Evolutionary conservation across 2,113 vertebrate species (phyloP), one percentile per base, ranked within the genome.

Genomic region (Lathamus discolor): DNA sequence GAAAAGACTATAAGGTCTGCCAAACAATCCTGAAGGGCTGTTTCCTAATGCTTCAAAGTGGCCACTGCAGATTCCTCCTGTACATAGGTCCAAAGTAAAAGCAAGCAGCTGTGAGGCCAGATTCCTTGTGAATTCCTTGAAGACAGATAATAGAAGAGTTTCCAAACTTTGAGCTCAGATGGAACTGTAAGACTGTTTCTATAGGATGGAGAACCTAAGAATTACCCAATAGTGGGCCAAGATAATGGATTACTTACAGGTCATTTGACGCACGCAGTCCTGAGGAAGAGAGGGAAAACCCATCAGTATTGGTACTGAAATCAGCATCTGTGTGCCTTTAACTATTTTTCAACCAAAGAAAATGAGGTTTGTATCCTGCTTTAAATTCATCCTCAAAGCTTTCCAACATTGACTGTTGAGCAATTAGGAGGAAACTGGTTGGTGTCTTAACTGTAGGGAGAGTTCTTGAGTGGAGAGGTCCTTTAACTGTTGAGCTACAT

Each of bases 241-340:
- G 11, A 15, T 49, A 39, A 20, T n/a, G 52, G 5, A 13, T 83
- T n/a, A 46, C 25, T 29, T 75, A 1, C 46, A n/a, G 8, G 33
- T 83, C 5, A 28, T 51, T 68, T 4, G 3, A 27, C 4, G 15
- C 7, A 2, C 0, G 0, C 7, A 63, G 3, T 72, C 12, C 7
- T 48, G 37, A 64, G 17, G 46, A 43, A 43, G 23, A 66, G 48
- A 43, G 19, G 9, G 20, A 52, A 17, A 24, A 17, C 3, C 7
- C 6, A 3, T 46, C 6, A 11, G 5, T 62, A 23, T 4, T 29
- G 22, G 27, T 78, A 24, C 18, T 48, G 9, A 61, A 52, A 46
- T 59, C 7, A 9, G 5, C 25, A 55, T 78, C 39, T 16, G 2
- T 43, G 48, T 94, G 35, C 39, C 57, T 87, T 24, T 84, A 24